Conservation (phyloP, 2,888 invertebrate species). For the Achlya flavicornis region DNA sequence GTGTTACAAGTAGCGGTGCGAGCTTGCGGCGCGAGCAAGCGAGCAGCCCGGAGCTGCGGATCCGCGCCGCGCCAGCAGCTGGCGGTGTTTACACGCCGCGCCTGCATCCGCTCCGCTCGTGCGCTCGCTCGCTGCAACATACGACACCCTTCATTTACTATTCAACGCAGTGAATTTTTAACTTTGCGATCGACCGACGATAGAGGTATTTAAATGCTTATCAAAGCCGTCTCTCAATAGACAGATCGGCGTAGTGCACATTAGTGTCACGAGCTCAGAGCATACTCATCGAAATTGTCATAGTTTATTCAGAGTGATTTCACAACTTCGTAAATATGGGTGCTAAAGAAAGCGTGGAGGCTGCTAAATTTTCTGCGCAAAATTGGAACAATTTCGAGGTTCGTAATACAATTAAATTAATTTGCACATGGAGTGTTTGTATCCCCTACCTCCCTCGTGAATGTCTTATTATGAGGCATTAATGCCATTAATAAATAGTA, state of each 20-base stretch:
- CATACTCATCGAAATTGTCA: conserved; percentile 78
- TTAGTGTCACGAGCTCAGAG: conserved; percentile 78
- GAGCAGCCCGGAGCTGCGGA: conserved; percentile 48
- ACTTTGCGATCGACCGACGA: conserved; percentile 72
- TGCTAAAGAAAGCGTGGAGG: conserved; percentile 92
- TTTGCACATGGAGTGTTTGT: conserved; percentile 83
- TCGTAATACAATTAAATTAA: conserved; percentile 82
- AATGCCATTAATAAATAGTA: conserved; percentile 49
- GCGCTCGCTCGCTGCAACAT: conserved; percentile 67
- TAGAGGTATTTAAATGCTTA: conserved; percentile 80
- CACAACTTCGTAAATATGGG: conserved; percentile 86
- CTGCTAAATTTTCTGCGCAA: conserved; percentile 91
- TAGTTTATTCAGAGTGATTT: conserved; percentile 78
- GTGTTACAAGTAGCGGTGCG: conserved; percentile 34
- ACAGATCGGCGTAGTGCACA: conserved; percentile 75
- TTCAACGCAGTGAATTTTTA: conserved; percentile 80
- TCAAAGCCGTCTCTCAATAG: conserved; percentile 68
- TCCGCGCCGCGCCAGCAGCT: conserved; percentile 60
- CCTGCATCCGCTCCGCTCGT: conserved; percentile 46
- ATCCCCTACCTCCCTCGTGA: conserved; percentile 73
- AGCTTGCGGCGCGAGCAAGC: conserved; percentile 45
- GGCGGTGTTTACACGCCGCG: conserved; percentile 78
- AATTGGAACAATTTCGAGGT: conserved; percentile 92
- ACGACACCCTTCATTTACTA: conserved; percentile 75
- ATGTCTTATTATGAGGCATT: conserved; percentile 66